Percentiles rank a stretch among this genome's conserved stretches.
Evolutionary conservation across 2,888 invertebrate genomes (phyloP).

Genomic region (Drosophila putrida): DNA sequence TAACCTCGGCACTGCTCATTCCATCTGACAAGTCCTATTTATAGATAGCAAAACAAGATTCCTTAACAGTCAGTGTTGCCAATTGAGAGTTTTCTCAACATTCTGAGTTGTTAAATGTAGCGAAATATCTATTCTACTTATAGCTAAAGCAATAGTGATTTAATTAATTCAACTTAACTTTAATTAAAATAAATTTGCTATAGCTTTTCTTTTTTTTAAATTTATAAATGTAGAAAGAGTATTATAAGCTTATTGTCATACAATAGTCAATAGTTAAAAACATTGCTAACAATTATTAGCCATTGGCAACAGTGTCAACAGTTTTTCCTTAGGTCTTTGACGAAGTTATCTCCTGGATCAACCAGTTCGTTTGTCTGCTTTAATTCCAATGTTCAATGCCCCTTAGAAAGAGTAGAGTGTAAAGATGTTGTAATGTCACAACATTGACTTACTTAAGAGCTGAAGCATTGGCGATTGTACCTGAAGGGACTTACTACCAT

Average conservation of each 20-base stretch:
- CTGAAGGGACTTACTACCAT: conserved; percentile 16
- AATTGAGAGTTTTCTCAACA: not conserved
- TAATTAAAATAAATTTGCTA: not conserved
- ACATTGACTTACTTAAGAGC: conserved; percentile 53
- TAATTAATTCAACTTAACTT: not conserved
- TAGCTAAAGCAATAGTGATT: not conserved
- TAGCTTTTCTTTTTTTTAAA: not conserved
- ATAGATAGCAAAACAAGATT: conserved; percentile 52
- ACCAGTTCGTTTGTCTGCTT: conserved; percentile 28
- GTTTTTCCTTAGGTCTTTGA: not conserved
- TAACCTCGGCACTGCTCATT: conserved; percentile 7
- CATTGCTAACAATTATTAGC: not conserved
- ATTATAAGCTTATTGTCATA: not conserved
- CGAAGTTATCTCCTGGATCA: not conserved
- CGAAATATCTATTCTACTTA: not conserved
- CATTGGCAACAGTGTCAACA: conserved; percentile 4
- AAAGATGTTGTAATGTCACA: conserved; percentile 46
- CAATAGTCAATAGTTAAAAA: not conserved
- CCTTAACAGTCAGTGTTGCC: conserved; percentile 9
- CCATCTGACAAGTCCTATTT: conserved; percentile 60
- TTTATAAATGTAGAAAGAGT: no score
- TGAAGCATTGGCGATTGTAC: conserved; percentile 41
- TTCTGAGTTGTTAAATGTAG: not conserved
- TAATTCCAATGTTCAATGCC: conserved; percentile 39
- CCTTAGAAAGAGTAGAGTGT: conserved; percentile 11